Evolutionary conservation across 2,888 invertebrate species (phyloP).

Genomic region (Caenorhabditis becei): DNA sequence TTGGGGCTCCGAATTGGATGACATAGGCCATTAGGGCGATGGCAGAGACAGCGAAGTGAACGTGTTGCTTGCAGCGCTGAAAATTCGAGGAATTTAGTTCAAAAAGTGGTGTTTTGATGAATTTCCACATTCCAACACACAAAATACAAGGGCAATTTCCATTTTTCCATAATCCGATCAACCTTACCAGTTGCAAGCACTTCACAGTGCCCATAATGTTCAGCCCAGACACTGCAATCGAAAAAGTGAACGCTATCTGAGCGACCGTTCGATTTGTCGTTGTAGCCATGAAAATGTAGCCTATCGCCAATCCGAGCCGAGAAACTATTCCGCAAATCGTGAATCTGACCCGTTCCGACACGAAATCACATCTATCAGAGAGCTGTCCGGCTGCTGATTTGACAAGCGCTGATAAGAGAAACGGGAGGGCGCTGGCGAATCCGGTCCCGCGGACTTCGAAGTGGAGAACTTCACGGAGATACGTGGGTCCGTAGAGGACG

Average conservation of each 20-base stretch:
- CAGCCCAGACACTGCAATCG: constrained; percentile 66
- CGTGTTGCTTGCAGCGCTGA: constrained; percentile 58
- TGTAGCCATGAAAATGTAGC: constrained; percentile 68
- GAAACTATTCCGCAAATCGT: constrained; percentile 68
- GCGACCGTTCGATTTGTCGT: constrained; percentile 55
- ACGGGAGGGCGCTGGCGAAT: constrained; percentile 70
- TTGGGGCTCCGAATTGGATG: constrained; percentile 63
- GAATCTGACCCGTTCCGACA: constrained; percentile 61
- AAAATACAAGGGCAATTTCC: not conserved
- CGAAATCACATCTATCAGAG: constrained; percentile 63
- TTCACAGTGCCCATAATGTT: constrained; percentile 71
- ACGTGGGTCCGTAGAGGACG: constrained; percentile 60
- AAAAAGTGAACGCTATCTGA: constrained; percentile 68
- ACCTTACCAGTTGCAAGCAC: constrained; percentile 65
- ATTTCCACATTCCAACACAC: no score
- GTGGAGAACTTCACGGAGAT: constrained; percentile 55
- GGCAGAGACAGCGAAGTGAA: constrained; percentile 67
- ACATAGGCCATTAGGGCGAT: constrained; percentile 59
- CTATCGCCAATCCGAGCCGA: constrained; percentile 64
- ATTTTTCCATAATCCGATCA: not conserved
- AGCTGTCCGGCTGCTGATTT: constrained; percentile 70
- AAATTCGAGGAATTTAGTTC: not conserved
- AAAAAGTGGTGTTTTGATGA: no score
- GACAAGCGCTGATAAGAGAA: constrained; percentile 60
- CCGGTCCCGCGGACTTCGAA: constrained; percentile 68